Percentiles rank a stretch among this genome's conserved stretches.
Evolutionary conservation across 2,888 invertebrate genomes (phyloP).

Genomic region (Alentia gelatinosa): DNA sequence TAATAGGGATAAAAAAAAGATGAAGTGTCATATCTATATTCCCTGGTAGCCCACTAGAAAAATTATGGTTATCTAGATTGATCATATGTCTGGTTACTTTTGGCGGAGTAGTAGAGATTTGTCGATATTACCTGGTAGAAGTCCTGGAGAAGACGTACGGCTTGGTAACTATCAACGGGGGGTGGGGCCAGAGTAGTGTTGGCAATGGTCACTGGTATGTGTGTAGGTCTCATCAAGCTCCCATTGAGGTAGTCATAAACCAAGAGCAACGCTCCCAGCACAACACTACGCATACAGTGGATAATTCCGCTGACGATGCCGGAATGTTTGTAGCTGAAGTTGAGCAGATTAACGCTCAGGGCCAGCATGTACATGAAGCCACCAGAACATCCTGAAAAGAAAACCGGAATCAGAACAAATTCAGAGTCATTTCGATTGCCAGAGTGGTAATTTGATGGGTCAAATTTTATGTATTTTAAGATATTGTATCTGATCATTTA

Average conservation of each 20-base stretch:
- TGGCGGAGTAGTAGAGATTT: too few relatives aligned
- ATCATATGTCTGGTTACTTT: too few relatives aligned
- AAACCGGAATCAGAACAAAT: too few relatives aligned
- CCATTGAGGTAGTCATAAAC: neutral
- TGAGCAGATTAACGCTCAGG: constrained; percentile 31
- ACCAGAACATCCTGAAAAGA: constrained; percentile 21
- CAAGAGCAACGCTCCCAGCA: neutral
- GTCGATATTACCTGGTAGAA: too few relatives aligned
- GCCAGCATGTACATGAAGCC: constrained; percentile 47
- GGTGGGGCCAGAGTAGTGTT: neutral
- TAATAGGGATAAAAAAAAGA: too few relatives aligned
- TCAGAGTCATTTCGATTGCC: too few relatives aligned
- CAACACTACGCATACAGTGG: constrained; percentile 35
- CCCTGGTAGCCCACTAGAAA: too few relatives aligned
- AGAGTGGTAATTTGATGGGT: too few relatives aligned
- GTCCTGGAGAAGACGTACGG: neutral
- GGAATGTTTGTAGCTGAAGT: neutral
- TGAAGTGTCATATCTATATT: too few relatives aligned
- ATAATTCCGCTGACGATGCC: constrained; percentile 1
- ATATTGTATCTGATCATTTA: too few relatives aligned
- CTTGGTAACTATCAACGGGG: neutral
- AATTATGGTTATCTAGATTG: too few relatives aligned
- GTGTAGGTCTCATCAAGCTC: neutral
- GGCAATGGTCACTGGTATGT: neutral
- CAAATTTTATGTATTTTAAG: too few relatives aligned